phyloP scores from a whole-genome alignment of 2,888 invertebrate genomes.

The Rhagonycha lutea region DNA sequence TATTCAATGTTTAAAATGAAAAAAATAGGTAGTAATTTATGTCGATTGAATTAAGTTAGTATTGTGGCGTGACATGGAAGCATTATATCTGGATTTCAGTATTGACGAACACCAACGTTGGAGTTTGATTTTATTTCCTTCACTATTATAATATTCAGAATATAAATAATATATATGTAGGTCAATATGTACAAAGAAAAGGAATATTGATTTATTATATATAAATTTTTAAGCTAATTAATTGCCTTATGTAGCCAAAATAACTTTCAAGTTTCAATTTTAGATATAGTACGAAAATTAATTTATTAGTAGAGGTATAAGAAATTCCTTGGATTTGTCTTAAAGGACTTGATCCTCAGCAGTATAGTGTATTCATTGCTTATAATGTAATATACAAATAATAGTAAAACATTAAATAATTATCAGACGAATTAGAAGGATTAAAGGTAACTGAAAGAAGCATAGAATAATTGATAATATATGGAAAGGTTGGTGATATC shows the following conservation, averaged over 20 bases:
- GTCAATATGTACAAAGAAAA: neutral
- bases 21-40: neutral
- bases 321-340: no score
- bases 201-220: neutral
- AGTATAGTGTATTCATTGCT: no score
- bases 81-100: neutral
- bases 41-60: neutral
- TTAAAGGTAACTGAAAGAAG: no score
- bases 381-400: no score
- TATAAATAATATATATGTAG: neutral
- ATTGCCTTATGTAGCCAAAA: neutral
- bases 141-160: neutral
- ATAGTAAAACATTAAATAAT: no score
- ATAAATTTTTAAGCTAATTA: neutral
- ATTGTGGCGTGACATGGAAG: neutral
- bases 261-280: neutral
- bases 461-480: no score
- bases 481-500: no score
- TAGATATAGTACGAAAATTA: neutral
- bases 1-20: neutral
- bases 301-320: no score
- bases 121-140: neutral
- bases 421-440: no score
- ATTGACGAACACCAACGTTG: neutral
- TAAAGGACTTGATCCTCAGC: no score